Evolutionary conservation across 2,113 vertebrate species (phyloP).

Genomic region (Calidris pugnax): DNA sequence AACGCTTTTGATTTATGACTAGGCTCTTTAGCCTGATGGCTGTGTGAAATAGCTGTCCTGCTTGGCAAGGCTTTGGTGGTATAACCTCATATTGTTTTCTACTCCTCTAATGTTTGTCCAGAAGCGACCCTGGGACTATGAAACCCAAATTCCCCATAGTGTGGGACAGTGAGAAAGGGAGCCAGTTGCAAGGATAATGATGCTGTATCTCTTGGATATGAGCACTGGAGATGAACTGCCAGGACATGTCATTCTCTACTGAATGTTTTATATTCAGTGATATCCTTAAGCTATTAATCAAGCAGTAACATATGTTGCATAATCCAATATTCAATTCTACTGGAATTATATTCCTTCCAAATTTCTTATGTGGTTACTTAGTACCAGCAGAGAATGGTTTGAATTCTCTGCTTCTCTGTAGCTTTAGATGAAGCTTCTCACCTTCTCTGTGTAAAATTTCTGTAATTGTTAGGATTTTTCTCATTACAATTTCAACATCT

Average conservation of each 20-base stretch:
- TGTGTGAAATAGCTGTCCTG: neutral
- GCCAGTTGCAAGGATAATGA: neutral
- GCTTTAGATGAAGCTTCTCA: neutral
- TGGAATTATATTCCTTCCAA: neutral
- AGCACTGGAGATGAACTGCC: neutral
- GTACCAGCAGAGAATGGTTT: neutral
- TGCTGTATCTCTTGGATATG: neutral
- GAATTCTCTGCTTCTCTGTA: neutral
- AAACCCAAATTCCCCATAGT: neutral
- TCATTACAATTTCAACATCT: neutral
- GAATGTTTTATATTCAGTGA: neutral
- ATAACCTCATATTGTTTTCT: neutral
- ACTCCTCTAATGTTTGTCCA: neutral
- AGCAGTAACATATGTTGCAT: neutral
- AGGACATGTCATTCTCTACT: neutral
- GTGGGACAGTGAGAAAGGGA: neutral
- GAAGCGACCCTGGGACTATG: neutral
- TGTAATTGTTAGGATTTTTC: neutral
- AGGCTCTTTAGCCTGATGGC: neutral
- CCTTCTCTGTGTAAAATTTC: neutral
- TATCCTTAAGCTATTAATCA: slow-evolving; percentile 1
- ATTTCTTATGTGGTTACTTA: neutral
- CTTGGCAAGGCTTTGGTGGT: neutral
- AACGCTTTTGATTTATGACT: neutral
- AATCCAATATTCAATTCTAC: neutral